These are phyloP conservation scores for Neogobius melanostomus DNA, from an alignment of 2,113 vertebrate genomes.

Conservation along the genomic window DNA sequence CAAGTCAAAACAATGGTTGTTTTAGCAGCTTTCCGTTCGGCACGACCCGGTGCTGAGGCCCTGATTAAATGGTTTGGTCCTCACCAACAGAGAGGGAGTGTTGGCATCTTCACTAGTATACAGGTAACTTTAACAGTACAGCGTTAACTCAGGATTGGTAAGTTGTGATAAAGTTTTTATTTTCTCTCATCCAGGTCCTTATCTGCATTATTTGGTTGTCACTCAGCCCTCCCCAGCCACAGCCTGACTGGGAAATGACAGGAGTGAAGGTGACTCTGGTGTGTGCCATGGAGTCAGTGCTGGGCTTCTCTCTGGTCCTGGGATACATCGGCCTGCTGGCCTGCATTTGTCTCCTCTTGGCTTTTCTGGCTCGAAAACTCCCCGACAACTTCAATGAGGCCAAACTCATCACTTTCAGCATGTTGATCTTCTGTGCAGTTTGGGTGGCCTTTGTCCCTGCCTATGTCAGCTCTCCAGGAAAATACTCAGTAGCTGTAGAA, in stretches of 20 bases:
- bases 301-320: slow-evolving; percentile 67
- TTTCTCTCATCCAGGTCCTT: slow-evolving; percentile 53
- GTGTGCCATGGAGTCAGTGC: slow-evolving; percentile 65
- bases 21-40: slow-evolving; percentile 43
- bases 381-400: slow-evolving; percentile 66
- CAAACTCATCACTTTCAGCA: slow-evolving; percentile 78
- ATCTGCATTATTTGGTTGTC: slow-evolving; percentile 72
- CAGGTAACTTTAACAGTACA: slow-evolving; percentile 2
- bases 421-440: slow-evolving; percentile 77
- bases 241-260: slow-evolving; percentile 52
- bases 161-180: neutral
- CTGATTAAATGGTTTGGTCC: slow-evolving; percentile 63
- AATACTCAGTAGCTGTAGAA: slow-evolving; percentile 69
- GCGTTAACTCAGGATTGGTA: neutral
- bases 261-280: slow-evolving; percentile 66
- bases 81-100: slow-evolving; percentile 62
- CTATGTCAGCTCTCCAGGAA: slow-evolving; percentile 73
- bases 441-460: slow-evolving; percentile 77
- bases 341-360: slow-evolving; percentile 65
- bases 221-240: slow-evolving; percentile 63
- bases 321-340: slow-evolving; percentile 75
- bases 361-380: slow-evolving; percentile 76
- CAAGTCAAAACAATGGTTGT: slow-evolving; percentile 52
- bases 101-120: slow-evolving; percentile 17
- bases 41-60: slow-evolving; percentile 48